Conservation (phyloP, 2,888 invertebrate genomes). For the Dasysyrphus albostriatus region DNA sequence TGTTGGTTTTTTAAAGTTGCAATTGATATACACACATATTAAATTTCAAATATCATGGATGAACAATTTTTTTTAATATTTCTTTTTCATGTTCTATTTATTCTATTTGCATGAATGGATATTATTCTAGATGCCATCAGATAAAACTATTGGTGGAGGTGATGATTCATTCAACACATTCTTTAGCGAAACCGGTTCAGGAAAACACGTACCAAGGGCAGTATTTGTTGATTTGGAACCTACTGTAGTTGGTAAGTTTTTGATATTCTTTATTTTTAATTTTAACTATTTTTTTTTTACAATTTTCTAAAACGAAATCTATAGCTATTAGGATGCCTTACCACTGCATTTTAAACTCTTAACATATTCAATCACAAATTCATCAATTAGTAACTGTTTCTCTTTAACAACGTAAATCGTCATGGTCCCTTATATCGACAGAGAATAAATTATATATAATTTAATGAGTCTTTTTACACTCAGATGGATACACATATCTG, state of each 20-base stretch:
- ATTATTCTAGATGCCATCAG: constrained; percentile 88
- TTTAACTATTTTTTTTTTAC: neutral
- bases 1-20: neutral
- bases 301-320: too few species aligned
- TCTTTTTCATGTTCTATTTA: constrained; percentile 37
- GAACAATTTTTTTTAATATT: constrained; percentile 35
- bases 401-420: too few species aligned
- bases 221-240: constrained; percentile 97
- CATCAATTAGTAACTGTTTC: too few species aligned
- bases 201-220: constrained; percentile 94
- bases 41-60: constrained; percentile 19
- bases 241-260: constrained; percentile 92
- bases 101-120: constrained; percentile 43
- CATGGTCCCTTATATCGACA: too few species aligned
- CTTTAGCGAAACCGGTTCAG: constrained; percentile 89
- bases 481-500: too few species aligned
- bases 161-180: constrained; percentile 92
- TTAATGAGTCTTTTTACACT: too few species aligned
- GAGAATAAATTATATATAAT: too few species aligned
- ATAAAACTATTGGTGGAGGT: constrained; percentile 89
- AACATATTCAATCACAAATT: too few species aligned
- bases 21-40: neutral
- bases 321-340: too few species aligned
- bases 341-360: too few species aligned
- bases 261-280: neutral